Conservation (phyloP, 2,113 vertebrate genomes). For the Oncorhynchus masou region DNA sequence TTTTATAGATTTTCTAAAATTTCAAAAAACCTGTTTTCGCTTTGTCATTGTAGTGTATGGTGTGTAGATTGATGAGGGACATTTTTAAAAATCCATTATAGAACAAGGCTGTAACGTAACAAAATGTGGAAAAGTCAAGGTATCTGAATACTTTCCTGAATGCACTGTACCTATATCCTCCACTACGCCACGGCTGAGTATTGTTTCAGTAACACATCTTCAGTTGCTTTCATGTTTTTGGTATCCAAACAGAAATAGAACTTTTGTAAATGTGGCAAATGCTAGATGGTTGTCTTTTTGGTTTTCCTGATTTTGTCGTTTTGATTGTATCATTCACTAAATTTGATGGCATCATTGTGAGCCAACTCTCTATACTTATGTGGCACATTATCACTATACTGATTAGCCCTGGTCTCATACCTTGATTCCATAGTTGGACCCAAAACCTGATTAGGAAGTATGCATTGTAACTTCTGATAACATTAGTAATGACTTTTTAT, state of each 20-base stretch:
- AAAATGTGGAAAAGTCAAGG: no score
- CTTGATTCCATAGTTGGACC: neutral
- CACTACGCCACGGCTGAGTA: neutral
- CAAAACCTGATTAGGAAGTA: neutral
- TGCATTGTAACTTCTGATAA: neutral
- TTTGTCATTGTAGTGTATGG: no score
- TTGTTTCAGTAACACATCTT: neutral
- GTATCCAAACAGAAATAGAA: neutral
- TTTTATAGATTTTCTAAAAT: no score
- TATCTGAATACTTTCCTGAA: no score
- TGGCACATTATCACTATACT: neutral
- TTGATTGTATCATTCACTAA: no score
- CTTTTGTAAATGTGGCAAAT: neutral
- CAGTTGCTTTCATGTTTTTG: neutral
- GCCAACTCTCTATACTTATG: neutral
- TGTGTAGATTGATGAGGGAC: no score
- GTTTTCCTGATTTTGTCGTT: no score
- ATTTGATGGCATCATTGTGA: no score
- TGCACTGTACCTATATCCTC: no score
- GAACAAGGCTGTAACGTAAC: no score
- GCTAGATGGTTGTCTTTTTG: neutral
- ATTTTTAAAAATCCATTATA: no score
- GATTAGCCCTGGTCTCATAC: neutral
- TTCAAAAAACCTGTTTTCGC: no score
- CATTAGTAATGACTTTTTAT: neutral